Conservation (phyloP, 1,140 invertebrate species). For the Rhynchophorus ferrugineus region DNA sequence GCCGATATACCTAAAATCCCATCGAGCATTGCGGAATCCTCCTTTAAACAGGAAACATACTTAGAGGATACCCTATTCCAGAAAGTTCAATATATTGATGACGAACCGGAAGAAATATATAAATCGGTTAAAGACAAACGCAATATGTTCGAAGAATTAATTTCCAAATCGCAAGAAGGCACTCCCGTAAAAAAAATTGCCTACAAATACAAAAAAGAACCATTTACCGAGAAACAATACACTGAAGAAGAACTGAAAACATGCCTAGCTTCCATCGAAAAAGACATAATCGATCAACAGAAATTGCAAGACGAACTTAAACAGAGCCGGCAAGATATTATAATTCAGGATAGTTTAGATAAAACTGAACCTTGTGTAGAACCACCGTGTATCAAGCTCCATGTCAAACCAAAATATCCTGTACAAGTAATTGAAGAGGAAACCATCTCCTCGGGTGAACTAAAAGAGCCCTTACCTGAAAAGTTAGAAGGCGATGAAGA, state of each 20-base stretch:
- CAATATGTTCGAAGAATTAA: conserved; percentile 48
- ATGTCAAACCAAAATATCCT: too few species aligned
- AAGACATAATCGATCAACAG: conserved; percentile 20
- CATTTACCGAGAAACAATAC: conserved; percentile 16
- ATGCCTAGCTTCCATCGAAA: conserved; percentile 22
- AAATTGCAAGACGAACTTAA: conserved; percentile 5
- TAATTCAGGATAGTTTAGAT: neutral
- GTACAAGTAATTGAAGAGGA: too few species aligned
- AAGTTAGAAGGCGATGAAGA: conserved; percentile 19
- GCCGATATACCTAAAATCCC: neutral
- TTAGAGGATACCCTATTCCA: conserved; percentile 22
- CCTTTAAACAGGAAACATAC: conserved; percentile 3
- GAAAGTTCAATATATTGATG: neutral
- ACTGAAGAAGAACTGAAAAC: conserved; percentile 25
- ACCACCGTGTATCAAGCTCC: conserved; percentile 13
- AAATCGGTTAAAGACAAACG: conserved; percentile 47
- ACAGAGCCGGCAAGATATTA: neutral
- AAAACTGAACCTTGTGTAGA: conserved; percentile 17
- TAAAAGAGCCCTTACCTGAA: neutral
- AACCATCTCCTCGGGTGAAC: conserved; percentile 9
- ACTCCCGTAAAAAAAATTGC: conserved; percentile 27
- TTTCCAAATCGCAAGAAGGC: conserved; percentile 32
- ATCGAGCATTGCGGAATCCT: neutral
- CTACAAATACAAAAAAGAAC: conserved; percentile 11
- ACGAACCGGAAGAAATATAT: conserved; percentile 25